Percentiles rank a stretch among this genome's conserved stretches.
These are phyloP conservation scores for Columba livia DNA, from an alignment of 2,113 vertebrate species.

Conservation along the genomic window DNA sequence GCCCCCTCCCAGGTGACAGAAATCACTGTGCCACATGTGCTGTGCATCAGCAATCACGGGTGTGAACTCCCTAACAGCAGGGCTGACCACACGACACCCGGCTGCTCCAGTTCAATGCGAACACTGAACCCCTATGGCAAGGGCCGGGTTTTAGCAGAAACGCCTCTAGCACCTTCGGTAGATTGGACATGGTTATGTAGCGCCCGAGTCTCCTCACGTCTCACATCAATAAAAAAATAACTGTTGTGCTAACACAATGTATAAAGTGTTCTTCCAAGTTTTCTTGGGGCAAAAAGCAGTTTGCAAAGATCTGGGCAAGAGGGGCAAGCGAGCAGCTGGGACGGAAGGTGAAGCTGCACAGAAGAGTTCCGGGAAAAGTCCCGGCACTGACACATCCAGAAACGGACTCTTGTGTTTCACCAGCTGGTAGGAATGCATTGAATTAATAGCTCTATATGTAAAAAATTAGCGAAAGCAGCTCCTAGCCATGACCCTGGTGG, in stretches of 20 bases:
- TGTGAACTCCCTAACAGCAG: rapidly evolving
- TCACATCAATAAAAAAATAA: background rate
- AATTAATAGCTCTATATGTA: background rate
- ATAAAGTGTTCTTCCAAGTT: background rate
- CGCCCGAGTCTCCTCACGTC: no score
- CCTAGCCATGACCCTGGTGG: background rate
- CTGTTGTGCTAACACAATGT: background rate
- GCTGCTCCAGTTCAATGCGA: background rate
- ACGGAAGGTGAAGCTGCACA: background rate
- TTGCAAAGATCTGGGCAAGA: background rate
- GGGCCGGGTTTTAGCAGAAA: no score
- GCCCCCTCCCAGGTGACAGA: no score
- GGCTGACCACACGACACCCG: background rate
- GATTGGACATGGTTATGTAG: background rate
- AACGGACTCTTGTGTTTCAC: background rate
- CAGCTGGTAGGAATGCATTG: background rate
- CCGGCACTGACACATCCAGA: background rate
- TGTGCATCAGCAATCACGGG: background rate
- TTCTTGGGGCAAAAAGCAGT: background rate
- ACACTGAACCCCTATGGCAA: rapidly evolving
- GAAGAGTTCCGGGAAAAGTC: background rate
- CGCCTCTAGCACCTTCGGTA: background rate
- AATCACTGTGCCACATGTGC: background rate
- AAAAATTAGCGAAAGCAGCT: background rate
- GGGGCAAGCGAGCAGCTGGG: background rate